phyloP scores from a whole-genome alignment of 2,888 invertebrate species.

The Chaitophorus viminalis region DNA sequence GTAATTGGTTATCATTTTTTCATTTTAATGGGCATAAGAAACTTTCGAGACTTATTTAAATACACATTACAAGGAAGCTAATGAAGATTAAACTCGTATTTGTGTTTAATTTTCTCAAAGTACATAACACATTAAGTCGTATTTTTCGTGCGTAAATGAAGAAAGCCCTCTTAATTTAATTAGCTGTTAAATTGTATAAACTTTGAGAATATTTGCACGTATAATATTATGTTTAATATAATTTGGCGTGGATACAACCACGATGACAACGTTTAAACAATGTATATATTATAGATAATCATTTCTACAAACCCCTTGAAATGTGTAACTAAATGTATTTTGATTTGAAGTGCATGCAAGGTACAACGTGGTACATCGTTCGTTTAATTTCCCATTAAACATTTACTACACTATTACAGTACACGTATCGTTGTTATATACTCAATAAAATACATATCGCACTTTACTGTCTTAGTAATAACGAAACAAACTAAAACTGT shows the following conservation, averaged over 20 bases:
- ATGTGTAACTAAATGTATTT: background rate
- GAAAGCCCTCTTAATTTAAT: constrained; percentile 19
- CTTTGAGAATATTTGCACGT: constrained; percentile 16
- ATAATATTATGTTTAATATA: constrained; percentile 2
- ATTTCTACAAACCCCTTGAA: background rate
- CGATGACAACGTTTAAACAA: background rate
- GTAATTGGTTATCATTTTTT: background rate
- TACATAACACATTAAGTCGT: constrained; percentile 16
- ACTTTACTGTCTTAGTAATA: no score
- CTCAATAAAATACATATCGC: no score
- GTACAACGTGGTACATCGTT: background rate
- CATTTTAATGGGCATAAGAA: background rate
- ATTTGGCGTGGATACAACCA: background rate
- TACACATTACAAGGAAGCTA: constrained; percentile 1
- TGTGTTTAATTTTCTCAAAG: background rate
- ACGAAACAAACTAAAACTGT: no score
- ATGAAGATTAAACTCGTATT: constrained; percentile 13
- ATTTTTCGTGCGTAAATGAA: background rate
- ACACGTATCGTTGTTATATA: background rate
- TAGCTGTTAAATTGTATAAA: constrained; percentile 25
- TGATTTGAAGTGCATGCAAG: background rate
- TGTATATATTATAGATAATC: constrained; percentile 21
- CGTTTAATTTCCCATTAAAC: background rate
- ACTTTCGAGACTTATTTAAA: constrained; percentile 16
- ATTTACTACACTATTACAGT: no score